Evolutionary conservation across 2,888 invertebrate species (phyloP), one percentile per base, ranked within the genome.

Genomic region (Pogonocherus hispidulus): DNA sequence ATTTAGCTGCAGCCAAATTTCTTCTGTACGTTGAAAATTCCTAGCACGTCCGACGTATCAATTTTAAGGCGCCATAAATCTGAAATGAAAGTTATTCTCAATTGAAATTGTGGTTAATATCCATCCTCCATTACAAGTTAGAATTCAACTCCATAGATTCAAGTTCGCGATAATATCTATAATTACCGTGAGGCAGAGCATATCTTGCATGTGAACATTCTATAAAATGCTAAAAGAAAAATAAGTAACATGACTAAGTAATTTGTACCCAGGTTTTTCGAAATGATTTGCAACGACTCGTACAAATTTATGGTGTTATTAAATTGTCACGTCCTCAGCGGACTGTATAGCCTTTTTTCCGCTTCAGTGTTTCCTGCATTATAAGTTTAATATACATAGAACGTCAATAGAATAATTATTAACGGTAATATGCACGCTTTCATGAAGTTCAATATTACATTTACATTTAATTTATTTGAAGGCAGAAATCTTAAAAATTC

Each of bases 91-190:
- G 66, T 72, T 69, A 69, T 54, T 68, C 66, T 63, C 63, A 69
- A 70, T 70, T 70, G 71, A 77, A 76, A 76, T 74, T 73, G 70
- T 72, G 57, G 63, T 69, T 74, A 76, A 74, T 73, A 73, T 72
- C 70, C 71, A 73, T 72, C 70, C 71, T 73, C 73, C 64, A 72
- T 77, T 75, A 76, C 70, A 63, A 71, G 71, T 70, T 67, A 56
- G 66, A 67, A 75, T 72, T 74, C 69, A 71, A 67, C 66, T 72
- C 69, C 71, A 71, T 57, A 73, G 60, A 62, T 56, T 65, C 23
- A 63, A 62, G 67, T 63, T 66, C 54, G 57, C 69, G 75, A 76
- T 75, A 75, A 73, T 74, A 76, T 76, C 75, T 69, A 70, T 69
- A 74, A 72, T 76, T 74, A 73, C 68, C 54, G 69, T 64, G 70